Evolutionary conservation across 2,888 invertebrate species (phyloP).

Genomic region (Calliscelio sp.): DNA sequence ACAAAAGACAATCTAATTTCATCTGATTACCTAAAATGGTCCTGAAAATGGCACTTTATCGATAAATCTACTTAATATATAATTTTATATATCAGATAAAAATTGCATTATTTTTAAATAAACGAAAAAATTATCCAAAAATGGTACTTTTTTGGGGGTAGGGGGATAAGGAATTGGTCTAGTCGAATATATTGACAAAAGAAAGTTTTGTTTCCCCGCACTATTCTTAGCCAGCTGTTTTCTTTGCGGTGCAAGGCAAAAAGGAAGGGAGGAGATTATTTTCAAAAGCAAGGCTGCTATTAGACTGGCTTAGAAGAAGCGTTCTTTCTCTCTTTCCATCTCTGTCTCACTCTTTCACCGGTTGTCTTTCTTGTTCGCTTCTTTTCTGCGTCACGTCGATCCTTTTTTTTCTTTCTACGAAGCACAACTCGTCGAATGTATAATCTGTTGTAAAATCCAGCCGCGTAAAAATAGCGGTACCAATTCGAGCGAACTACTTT

Average conservation of each 20-base stretch:
- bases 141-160: too few species aligned
- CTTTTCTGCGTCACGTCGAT: conserved; percentile 50
- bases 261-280: conserved; percentile 78
- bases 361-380: conserved; percentile 45
- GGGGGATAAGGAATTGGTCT: conserved; percentile 23
- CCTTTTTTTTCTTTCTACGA: conserved; percentile 76
- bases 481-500: conserved; percentile 72
- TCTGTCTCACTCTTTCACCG: too few species aligned
- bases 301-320: conserved; percentile 71
- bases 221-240: conserved; percentile 80
- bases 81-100: too few species aligned
- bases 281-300: conserved; percentile 78
- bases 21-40: too few species aligned
- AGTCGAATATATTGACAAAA: conserved; percentile 71
- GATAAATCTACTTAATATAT: too few species aligned
- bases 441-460: conserved; percentile 82
- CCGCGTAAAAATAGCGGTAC: conserved; percentile 83
- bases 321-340: conserved; percentile 42
- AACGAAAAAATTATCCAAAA: too few species aligned
- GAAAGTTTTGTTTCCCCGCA: conserved; percentile 77
- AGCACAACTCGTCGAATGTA: conserved; percentile 75
- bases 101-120: too few species aligned
- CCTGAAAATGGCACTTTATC: too few species aligned
- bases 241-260: conserved; percentile 74
- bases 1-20: too few species aligned